phyloP scores from a whole-genome alignment of 2,888 invertebrate species.

The Drosophila longiperda region DNA sequence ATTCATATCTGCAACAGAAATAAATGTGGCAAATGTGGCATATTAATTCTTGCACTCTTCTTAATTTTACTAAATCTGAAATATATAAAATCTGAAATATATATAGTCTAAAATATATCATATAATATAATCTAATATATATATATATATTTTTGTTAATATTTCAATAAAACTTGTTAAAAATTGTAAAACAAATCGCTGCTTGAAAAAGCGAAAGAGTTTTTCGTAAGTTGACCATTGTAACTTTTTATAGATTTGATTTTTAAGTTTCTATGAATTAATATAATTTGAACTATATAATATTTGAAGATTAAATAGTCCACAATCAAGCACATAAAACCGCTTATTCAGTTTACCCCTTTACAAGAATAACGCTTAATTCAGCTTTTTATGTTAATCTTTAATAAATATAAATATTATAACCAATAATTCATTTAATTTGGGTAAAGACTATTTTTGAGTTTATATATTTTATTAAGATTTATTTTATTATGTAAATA shows the following conservation, averaged over 20 bases:
- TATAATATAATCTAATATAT: not conserved
- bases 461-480: not conserved
- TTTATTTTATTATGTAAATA: not conserved
- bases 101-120: not conserved
- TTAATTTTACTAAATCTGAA: not conserved
- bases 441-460: not conserved
- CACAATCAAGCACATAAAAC: not conserved
- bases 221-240: not conserved
- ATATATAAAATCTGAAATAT: not conserved
- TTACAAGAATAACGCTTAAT: not conserved
- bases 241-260: too few species aligned
- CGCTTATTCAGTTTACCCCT: not conserved
- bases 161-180: not conserved
- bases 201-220: not conserved
- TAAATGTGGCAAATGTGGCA: not conserved
- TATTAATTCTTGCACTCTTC: not conserved
- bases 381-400: not conserved
- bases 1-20: constrained; percentile 89
- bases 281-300: not conserved
- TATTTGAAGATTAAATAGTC: not conserved
- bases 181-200: not conserved
- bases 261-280: not conserved
- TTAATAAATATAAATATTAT: not conserved
- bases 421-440: not conserved
- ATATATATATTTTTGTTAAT: not conserved